Conservation (phyloP, 1,140 invertebrate genomes). For the Drosophila insularis region DNA sequence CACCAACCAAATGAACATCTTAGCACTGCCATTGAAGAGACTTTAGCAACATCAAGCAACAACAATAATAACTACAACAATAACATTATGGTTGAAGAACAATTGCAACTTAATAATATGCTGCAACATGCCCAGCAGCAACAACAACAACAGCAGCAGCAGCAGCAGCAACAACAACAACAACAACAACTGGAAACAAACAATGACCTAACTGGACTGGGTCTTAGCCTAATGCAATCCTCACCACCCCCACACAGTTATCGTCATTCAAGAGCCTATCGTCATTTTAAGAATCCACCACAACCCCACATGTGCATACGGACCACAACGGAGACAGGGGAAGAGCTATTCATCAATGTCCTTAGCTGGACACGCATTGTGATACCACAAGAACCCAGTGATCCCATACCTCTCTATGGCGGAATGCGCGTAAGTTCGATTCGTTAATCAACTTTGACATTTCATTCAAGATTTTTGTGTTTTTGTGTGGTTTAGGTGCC, state of each 20-base stretch:
- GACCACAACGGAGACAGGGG: slow-evolving; percentile 85
- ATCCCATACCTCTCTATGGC: slow-evolving; percentile 87
- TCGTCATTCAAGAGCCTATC: slow-evolving; percentile 84
- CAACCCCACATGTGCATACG: slow-evolving; percentile 90
- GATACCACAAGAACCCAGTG: slow-evolving; percentile 85
- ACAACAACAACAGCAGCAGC: slow-evolving; percentile 38
- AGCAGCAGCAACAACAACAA: slow-evolving; percentile 47
- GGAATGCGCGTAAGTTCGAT: slow-evolving; percentile 85
- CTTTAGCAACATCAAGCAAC: slow-evolving; percentile 45
- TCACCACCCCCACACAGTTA: slow-evolving; percentile 80
- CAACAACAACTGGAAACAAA: slow-evolving; percentile 45
- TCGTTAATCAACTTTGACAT: background rate
- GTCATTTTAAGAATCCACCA: slow-evolving; percentile 88
- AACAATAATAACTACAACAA: slow-evolving; percentile 24
- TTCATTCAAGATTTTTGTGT: background rate
- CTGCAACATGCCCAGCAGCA: slow-evolving; percentile 29
- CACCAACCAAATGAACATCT: slow-evolving; percentile 34
- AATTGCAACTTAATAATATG: slow-evolving; percentile 44
- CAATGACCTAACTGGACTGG: slow-evolving; percentile 46
- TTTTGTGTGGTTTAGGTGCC: slow-evolving; percentile 71
- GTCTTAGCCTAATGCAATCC: slow-evolving; percentile 70
- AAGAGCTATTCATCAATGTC: slow-evolving; percentile 87
- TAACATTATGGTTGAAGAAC: slow-evolving; percentile 47
- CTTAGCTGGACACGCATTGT: slow-evolving; percentile 88
- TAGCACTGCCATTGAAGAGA: slow-evolving; percentile 60